Base-by-base conservation (phyloP, 1,140 invertebrate genomes). In the Acromyrmex echinatior region DNA sequence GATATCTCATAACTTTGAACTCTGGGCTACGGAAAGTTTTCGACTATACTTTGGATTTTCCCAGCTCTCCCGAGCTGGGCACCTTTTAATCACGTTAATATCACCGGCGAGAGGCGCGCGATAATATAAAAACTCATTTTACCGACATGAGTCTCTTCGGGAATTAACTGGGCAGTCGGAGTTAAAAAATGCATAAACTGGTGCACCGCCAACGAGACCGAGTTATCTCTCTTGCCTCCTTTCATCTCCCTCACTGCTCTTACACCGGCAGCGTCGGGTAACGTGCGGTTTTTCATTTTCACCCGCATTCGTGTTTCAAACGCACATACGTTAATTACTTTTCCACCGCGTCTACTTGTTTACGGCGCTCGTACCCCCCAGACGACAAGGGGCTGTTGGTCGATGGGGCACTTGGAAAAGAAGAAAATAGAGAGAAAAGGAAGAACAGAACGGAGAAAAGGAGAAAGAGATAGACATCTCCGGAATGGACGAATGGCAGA, bases 251-350 rank as follows among this genome's bases (percentile, higher is more conserved):
- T 21, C 58, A 10, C 71, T 45, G n/a, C 53, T 58, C 51, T 80
- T 70, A 16, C n/a, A 16, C 49, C 49, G 49, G 14, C 7, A 16
- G 49, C 28, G 62, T 86, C 28, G 49, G 31, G 25, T 77, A 78
- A 86, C 73, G 71, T 66, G 71, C 25, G 71, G 71, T 86, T 86
- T 86, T 86, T 86, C 74, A 56, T 86, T 86, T 65, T 86, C 73
- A 79, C 60, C 45, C 31, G 79, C 39, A 68, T 86, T 82, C 56
- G 86, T 62, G 66, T 81, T 84, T 87, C 56, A 82, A 71, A 71
- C 66, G 78, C 86, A 87, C 74, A 79, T 68, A 86, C 82, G 82
- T 86, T 86, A 86, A 86, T 86, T 86, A 86, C 74, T 77, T 86
- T 86, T 79, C 76, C 70, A 45, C 31, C 62, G 76, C 76, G 74